Conservation (phyloP, 2,888 invertebrate genomes). For the Nasonia oneida region DNA sequence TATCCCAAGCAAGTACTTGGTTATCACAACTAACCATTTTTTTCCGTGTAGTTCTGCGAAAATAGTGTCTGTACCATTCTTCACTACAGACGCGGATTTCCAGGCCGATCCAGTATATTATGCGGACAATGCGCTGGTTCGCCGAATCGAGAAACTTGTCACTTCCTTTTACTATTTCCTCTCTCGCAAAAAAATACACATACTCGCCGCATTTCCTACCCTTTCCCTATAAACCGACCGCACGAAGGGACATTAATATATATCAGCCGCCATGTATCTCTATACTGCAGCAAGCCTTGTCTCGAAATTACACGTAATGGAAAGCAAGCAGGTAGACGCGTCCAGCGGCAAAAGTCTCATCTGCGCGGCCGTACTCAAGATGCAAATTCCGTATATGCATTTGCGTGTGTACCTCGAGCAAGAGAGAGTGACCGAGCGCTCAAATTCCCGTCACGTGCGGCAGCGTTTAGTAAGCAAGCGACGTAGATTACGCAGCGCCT, state of each 20-base stretch:
- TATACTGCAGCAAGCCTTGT: not conserved
- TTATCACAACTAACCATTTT: too few species aligned
- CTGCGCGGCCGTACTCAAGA: too few species aligned
- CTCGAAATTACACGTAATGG: not conserved
- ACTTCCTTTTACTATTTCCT: too few species aligned
- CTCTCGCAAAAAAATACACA: too few species aligned
- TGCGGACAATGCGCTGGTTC: too few species aligned
- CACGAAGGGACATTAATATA: not conserved
- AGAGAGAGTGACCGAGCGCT: constrained; percentile 20
- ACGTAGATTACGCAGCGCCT: constrained; percentile 60
- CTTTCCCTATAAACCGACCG: not conserved
- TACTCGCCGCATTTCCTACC: not conserved
- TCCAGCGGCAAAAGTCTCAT: constrained; percentile 38
- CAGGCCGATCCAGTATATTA: too few species aligned
- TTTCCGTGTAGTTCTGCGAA: too few species aligned
- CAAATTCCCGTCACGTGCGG: constrained; percentile 59
- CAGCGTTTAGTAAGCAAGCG: constrained; percentile 62
- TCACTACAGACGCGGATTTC: too few species aligned
- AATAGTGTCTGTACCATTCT: too few species aligned
- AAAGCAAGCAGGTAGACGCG: not conserved
- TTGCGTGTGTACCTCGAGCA: not conserved
- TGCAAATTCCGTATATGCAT: not conserved
- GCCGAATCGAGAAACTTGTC: too few species aligned
- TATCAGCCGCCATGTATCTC: not conserved
- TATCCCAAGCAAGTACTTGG: too few species aligned